Conservation (phyloP, 2,888 invertebrate species). For the Sarcophaga subvicina region DNA sequence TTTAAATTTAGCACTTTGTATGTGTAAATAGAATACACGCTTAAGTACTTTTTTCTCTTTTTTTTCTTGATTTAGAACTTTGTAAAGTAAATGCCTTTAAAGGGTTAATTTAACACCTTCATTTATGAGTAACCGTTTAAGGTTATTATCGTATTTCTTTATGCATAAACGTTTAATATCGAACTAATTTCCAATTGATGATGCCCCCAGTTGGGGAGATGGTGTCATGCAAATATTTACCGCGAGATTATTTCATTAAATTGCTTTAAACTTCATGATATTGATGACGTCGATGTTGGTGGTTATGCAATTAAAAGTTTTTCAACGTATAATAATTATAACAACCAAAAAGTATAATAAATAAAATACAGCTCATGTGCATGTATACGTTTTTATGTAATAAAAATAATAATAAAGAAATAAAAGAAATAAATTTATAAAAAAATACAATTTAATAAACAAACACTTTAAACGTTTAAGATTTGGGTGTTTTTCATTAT, state of each 20-base stretch:
- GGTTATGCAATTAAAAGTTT: slow-evolving; percentile 62
- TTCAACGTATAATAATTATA: slow-evolving; percentile 42
- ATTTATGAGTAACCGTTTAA: not conserved
- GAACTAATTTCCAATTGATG: too few relatives aligned
- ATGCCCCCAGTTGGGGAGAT: not conserved
- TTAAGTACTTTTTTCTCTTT: too few relatives aligned
- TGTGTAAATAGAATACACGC: slow-evolving; percentile 4
- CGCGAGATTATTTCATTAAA: slow-evolving; percentile 34
- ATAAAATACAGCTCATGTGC: not conserved
- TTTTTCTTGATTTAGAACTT: too few relatives aligned
- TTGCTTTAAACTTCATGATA: slow-evolving; percentile 22
- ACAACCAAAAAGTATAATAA: slow-evolving; percentile 11
- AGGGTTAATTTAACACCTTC: slow-evolving; percentile 29
- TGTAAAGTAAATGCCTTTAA: not conserved
- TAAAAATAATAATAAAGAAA: slow-evolving; percentile 22
- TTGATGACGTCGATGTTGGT: slow-evolving; percentile 27
- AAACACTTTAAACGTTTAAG: slow-evolving; percentile 24
- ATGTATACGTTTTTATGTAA: slow-evolving; percentile 58
- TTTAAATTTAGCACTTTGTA: not conserved
- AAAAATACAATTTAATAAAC: slow-evolving; percentile 46
- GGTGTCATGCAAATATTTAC: slow-evolving; percentile 46
- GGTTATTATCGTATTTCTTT: not conserved
- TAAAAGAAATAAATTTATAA: slow-evolving; percentile 18
- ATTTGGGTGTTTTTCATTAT: slow-evolving; percentile 39
- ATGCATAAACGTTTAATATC: not conserved